Conservation (phyloP, 92 coral and sea anemone species). For the Palythoa grandiflora region DNA sequence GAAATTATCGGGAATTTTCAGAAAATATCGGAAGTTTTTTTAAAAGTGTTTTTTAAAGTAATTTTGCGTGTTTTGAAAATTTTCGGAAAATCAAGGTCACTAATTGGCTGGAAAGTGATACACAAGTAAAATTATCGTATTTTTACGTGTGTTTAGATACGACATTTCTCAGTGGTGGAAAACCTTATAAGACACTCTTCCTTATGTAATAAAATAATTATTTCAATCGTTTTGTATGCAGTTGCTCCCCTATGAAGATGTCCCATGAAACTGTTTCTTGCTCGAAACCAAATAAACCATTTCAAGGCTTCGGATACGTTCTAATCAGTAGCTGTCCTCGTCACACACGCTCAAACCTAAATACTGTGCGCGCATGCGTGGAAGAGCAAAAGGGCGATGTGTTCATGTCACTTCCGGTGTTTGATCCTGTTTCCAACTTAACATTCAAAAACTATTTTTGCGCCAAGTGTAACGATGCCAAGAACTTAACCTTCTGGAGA, state of each 20-base stretch:
- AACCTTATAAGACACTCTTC: no score
- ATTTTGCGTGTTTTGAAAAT: no score
- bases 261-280: not conserved
- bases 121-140: no score
- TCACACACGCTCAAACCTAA: not conserved
- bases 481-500: constrained; percentile 1
- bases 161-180: no score
- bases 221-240: not conserved
- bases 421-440: not conserved
- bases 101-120: no score
- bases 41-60: no score
- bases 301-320: not conserved
- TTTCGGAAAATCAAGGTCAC: no score
- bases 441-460: constrained; percentile 34
- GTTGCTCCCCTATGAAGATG: not conserved
- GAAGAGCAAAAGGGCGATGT: not conserved
- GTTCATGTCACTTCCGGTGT: constrained; percentile 11
- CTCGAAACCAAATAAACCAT: not conserved
- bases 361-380: not conserved
- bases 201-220: no score
- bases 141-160: no score
- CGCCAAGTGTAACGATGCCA: constrained; percentile 7
- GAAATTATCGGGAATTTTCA: no score
- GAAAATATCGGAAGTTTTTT: no score
- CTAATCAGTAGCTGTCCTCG: not conserved